Evolutionary conservation across 2,888 invertebrate genomes (phyloP), one percentile per base, ranked within the genome.

Genomic region (Galerucella nymphaeae): DNA sequence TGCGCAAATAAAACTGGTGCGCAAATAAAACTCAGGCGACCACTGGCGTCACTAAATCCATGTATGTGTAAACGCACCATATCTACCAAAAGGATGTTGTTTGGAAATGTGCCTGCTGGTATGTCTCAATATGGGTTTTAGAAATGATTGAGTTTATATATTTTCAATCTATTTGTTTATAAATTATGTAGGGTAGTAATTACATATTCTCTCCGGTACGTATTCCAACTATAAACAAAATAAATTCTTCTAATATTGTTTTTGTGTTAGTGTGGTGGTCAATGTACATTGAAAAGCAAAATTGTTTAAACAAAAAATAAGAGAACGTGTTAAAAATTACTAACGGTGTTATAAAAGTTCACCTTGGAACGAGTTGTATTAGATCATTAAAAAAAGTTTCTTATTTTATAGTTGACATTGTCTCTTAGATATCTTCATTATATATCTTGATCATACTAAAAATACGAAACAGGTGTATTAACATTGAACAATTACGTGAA

Each of bases 221-320:
- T 66, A 58, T 66, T 66, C 66, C 58, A 66, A 66, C 41, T 55
- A 23, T 58, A 66, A 58, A 55, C 55, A 14, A 42, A 66, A 45
- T 45, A 1, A 45, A 11, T 11, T 45, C 45, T 14, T 14, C 14
- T 45, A 14, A 45, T 10, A 13, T 14, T 45, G 14, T 45, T 13
- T 45, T 45, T 45, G 8, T 6, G 30, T 9, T 8, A 38, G 8
- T 38, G 8, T 38, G 8, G 30, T 38, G 30, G 8, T 8, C 30
- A 9, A 8, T 1, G 30, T 38, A 38, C 30, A 38, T 38, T 38
- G 9, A 38, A 38, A 38, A 38, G 30, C 30, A 38, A 38, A 18
- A 53, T 53, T 53, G 18, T 53, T 16, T 18, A 53, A 53, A 53
- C 2, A 53, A 16, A 18, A 18, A 18, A 38, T 38, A 38, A 38